A percentile compares a stretch with the other conserved stretches of the same genome.
Evolutionary conservation across 2,113 vertebrate genomes (phyloP).

Genomic region (Archocentrus centrarchus): DNA sequence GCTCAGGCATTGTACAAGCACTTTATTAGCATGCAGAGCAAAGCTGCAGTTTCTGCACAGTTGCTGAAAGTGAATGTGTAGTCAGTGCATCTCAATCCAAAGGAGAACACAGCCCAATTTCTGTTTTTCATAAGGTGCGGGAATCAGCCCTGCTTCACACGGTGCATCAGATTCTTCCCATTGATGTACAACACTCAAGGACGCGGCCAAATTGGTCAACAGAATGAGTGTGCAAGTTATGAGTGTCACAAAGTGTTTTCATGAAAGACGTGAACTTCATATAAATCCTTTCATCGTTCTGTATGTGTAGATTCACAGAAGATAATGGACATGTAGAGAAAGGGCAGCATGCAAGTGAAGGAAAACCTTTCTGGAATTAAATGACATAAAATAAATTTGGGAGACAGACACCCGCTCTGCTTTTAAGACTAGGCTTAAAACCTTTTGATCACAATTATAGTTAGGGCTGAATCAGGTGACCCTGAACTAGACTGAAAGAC

Average conservation of each 20-base stretch:
- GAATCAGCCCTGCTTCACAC: slow-evolving; percentile 10
- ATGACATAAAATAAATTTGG: neutral
- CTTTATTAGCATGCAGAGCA: neutral
- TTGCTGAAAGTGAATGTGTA: neutral
- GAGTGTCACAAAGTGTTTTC: slow-evolving; percentile 2
- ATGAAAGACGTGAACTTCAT: slow-evolving; percentile 1
- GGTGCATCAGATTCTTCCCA: slow-evolving; percentile 7
- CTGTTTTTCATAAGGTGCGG: neutral
- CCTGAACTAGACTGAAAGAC: too few species aligned
- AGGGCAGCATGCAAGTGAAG: neutral
- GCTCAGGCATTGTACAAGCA: neutral
- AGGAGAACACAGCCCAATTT: slow-evolving; percentile 7
- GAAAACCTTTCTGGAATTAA: neutral
- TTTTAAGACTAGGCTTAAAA: too few species aligned
- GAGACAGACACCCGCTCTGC: too few species aligned
- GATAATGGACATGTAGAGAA: slow-evolving; percentile 13
- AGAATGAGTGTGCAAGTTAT: slow-evolving; percentile 11
- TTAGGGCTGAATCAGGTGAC: too few species aligned
- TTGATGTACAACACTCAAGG: slow-evolving; percentile 10
- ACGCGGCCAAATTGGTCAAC: neutral
- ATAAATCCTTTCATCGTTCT: slow-evolving; percentile 16
- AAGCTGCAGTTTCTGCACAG: neutral
- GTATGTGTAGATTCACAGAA: neutral
- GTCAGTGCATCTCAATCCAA: slow-evolving; percentile 10
- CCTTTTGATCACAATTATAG: too few species aligned